Base-by-base conservation (phyloP, 2,888 invertebrate genomes). In the Noctua fimbriata region DNA sequence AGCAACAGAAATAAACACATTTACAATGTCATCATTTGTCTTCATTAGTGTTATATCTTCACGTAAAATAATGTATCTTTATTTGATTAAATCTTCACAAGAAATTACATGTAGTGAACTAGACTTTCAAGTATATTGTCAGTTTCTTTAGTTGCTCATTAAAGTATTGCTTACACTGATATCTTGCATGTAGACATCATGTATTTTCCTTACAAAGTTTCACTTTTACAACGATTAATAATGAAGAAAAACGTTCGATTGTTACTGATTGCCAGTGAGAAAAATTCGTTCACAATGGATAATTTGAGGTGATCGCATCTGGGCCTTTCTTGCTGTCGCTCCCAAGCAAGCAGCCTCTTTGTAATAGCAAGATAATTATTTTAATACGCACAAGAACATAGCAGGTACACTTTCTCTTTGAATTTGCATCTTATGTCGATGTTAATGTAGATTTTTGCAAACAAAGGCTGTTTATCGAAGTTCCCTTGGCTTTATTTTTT, bases 361-460 rank as follows among this genome's bases (percentile, higher is more conserved):
- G 90, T 92, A 89, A 83, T 88, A 88, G 82, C 87, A 87, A 89
- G 88, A 90, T 94, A 94, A 95, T 95, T 94, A 93, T 93, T 93
- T 92, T 93, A 93, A 93, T 93, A 92, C 91, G 90, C 83, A 84
- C 87, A 89, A 87, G 87, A 90, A 89, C 91, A 89, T 89, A 90
- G 87, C 85, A 91, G 86, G 86, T 90, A 90, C 91, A 95, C 95
- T 95, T 96, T 96, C 96, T 93, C 95, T 94, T 86, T 75, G 89
- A 92, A 94, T 96, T 95, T 94, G 92, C 94, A 94, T 95, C 69
- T 63, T 77, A 79, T 73, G 75, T 72, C 78, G 55, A 75, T 72
- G 63, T 63, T 21, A 63, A 63, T 32, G 66, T 67, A 70, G 77
- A 69, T 83, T 88, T 88, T 86, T 82, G 81, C 81, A 74, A 84